Conservation (phyloP, 2,797 vertebrate species). For the Syngnathus acus region DNA sequence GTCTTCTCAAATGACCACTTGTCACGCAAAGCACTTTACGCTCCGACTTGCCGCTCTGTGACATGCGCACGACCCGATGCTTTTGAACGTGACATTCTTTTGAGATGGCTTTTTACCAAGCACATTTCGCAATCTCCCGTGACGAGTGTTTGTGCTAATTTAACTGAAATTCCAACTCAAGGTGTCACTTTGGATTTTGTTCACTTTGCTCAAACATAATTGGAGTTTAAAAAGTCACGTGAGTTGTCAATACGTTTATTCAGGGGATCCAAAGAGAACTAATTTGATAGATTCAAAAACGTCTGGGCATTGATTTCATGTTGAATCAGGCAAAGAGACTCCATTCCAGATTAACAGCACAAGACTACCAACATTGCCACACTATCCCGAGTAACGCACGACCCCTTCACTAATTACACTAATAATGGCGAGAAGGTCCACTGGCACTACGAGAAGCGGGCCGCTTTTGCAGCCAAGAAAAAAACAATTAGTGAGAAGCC, state of each 20-base stretch:
- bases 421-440: slow-evolving; percentile 33
- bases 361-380: neutral
- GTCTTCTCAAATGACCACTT: neutral
- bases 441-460: slow-evolving; percentile 38
- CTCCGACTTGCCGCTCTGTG: neutral
- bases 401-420: slow-evolving; percentile 40
- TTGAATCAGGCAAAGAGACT: neutral
- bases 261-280: too few relatives aligned
- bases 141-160: neutral
- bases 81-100: neutral
- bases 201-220: neutral
- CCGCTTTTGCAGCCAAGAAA: slow-evolving; percentile 48
- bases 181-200: neutral
- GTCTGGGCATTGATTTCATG: neutral
- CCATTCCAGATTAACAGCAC: neutral
- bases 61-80: neutral
- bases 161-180: neutral
- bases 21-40: neutral
- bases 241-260: neutral
- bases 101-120: neutral
- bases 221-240: neutral
- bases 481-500: slow-evolving; percentile 72
- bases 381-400: slow-evolving; percentile 13
- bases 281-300: neutral
- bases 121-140: neutral